Evolutionary conservation across 2,888 invertebrate genomes (phyloP).

Genomic region (Xestia sexstrigata): DNA sequence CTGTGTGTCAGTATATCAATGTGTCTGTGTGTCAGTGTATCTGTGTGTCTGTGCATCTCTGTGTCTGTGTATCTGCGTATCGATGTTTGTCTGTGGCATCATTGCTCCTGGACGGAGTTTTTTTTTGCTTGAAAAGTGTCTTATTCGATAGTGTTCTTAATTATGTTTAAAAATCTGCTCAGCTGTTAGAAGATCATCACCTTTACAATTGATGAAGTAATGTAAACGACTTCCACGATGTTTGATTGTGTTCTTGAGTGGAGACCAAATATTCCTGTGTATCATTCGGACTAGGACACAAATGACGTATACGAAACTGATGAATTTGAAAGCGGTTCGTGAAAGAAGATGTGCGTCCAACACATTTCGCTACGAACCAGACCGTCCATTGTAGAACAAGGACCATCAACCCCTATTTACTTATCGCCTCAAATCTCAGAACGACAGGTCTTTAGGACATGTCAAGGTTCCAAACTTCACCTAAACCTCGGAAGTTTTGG

Average conservation of each 20-base stretch:
- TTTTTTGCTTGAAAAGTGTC: no score
- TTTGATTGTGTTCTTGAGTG: not conserved
- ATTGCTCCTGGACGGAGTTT: no score
- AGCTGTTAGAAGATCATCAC: not conserved
- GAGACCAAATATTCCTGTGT: not conserved
- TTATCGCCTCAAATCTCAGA: slow-evolving; percentile 22
- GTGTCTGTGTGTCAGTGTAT: no score
- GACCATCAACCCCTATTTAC: slow-evolving; percentile 10
- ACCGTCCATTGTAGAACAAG: not conserved
- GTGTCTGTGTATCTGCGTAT: no score
- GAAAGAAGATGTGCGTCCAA: not conserved
- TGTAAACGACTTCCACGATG: not conserved
- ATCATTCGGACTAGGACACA: not conserved
- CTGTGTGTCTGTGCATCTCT: no score
- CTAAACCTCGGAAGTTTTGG: slow-evolving; percentile 36
- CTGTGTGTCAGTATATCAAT: no score
- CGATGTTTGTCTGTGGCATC: no score
- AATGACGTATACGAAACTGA: not conserved
- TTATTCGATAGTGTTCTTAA: not conserved
- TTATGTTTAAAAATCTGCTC: not conserved
- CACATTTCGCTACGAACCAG: not conserved
- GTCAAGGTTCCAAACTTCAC: slow-evolving; percentile 23
- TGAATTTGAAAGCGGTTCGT: not conserved
- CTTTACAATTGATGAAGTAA: not conserved
- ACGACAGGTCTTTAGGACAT: slow-evolving; percentile 26